Conservation (phyloP, 2,113 vertebrate species). For the Alexandromys fortis region DNA sequence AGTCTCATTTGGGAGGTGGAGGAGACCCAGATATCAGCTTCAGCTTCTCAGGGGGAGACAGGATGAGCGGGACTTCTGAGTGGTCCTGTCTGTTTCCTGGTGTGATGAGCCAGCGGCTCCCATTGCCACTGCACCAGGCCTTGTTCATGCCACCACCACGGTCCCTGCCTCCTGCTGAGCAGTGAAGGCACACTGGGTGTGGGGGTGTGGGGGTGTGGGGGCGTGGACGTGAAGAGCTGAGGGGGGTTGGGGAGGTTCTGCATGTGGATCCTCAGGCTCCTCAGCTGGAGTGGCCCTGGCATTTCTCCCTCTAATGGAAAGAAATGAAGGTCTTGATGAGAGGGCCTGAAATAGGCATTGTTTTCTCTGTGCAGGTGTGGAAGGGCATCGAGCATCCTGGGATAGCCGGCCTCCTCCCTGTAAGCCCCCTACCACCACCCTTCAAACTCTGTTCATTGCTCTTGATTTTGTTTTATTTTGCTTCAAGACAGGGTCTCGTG, state of each 20-base stretch:
- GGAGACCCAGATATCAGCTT: neutral
- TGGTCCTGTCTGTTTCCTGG: neutral
- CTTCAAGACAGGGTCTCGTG: neutral
- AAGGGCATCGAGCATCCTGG: neutral
- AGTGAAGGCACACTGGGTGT: neutral
- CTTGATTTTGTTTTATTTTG: neutral
- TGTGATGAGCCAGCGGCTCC: accelerated
- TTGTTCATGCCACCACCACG: accelerated
- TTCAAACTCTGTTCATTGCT: neutral
- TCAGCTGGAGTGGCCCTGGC: neutral
- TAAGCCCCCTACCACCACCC: accelerated
- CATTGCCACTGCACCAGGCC: too few relatives aligned
- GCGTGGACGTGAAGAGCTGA: too few relatives aligned
- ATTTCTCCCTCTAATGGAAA: neutral
- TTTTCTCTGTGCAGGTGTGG: neutral
- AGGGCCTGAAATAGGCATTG: neutral
- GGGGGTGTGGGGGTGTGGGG: too few relatives aligned
- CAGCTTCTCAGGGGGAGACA: neutral
- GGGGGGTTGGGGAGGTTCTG: accelerated
- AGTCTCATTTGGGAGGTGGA: neutral
- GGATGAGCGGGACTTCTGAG: neutral
- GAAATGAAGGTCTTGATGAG: neutral
- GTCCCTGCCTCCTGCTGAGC: neutral
- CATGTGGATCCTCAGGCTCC: neutral
- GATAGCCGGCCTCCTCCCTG: neutral